Evolutionary conservation across 2,888 invertebrate genomes (phyloP), one percentile per base, ranked within the genome.

Genomic region (Tetrapedia diversipes): DNA sequence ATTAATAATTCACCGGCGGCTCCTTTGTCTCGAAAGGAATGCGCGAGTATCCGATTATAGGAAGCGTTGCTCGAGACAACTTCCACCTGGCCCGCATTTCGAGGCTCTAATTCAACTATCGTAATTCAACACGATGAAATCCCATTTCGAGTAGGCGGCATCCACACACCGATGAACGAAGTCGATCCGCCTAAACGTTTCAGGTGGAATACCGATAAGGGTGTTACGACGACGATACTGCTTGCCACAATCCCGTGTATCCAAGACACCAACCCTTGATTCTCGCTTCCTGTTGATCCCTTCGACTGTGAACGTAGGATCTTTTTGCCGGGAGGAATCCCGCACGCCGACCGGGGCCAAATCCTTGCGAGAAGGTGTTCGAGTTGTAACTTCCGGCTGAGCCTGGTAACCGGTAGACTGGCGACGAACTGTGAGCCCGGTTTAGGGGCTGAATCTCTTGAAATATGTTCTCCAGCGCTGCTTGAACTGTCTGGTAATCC

Each of bases 91-190:
- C 22, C n/a, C 16, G 34, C 37, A 14, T 29, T 24, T 51, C n/a
- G 10, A 57, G 24, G 16, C 37, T 59, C 57, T 63, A 74, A 75
- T 75, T 60, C 32, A 72, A 75, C 60, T 75, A 41, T 64, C 54
- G 54, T 45, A 81, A 83, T 77, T 79, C 78, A 67, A 77, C 75
- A 34, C 32, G 27, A 39, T 76, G 81, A 80, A 83, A 83, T 82
- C 73, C 69, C 56, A 59, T 68, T 54, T 43, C 43, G 29, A 29
- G 24, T 8, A 24, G 56, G 37, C 32, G 41, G 10, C 34, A 29
- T 29, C 22, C 37, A 34, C 11, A 53, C 34, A 39, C 14, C 39
- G 37, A 27, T 11, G 39, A 56, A 49, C 41, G 39, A 66, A 71
- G 41, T 71, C 45, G 71, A 70, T 78, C 56, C 57, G 45, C 56